These are phyloP conservation scores for Gallinago stenura DNA, from an alignment of 2,797 vertebrate genomes.

Conservation along the genomic window DNA sequence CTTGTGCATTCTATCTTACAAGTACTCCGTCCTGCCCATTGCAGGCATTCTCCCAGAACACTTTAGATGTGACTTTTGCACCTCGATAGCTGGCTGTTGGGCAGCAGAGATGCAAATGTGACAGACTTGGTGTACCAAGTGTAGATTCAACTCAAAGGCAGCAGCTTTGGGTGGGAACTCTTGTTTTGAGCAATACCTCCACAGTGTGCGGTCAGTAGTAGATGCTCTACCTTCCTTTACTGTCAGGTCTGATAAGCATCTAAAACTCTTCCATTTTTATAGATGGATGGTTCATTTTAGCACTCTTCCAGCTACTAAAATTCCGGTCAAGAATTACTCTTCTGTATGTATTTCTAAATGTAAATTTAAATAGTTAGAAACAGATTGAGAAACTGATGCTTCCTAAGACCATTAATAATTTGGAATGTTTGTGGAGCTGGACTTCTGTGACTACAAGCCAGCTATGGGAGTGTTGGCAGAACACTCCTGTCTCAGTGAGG, in stretches of 20 bases:
- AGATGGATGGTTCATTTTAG: not conserved
- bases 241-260: not conserved
- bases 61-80: not conserved
- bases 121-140: not conserved
- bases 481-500: not conserved
- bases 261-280: not conserved
- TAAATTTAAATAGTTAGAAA: not conserved
- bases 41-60: not conserved
- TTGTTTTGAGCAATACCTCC: not conserved
- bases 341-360: not conserved
- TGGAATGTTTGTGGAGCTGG: not conserved
- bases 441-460: not conserved
- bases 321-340: not conserved
- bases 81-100: not conserved
- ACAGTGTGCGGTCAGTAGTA: not conserved
- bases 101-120: not conserved
- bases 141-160: not conserved
- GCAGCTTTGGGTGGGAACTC: not conserved
- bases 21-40: too few relatives aligned
- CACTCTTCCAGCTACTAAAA: not conserved
- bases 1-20: not conserved
- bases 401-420: not conserved
- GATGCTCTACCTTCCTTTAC: not conserved
- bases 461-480: slow-evolving; percentile 23
- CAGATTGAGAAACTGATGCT: not conserved